Evolutionary conservation across 2,797 vertebrate genomes (phyloP).

Genomic region (Melanotaenia trifasciata): DNA sequence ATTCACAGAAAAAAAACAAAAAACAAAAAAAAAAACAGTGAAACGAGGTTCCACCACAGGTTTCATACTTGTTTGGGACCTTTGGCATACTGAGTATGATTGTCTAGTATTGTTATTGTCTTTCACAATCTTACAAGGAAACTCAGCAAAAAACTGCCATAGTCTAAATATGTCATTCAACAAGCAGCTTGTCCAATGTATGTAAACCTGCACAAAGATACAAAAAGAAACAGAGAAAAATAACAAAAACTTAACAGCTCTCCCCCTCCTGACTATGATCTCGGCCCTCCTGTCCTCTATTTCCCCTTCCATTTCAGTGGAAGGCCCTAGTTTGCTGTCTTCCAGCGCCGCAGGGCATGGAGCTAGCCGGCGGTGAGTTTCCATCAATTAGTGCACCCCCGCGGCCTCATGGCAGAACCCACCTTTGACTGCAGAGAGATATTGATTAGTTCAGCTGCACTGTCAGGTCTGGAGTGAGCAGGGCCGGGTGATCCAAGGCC

Average conservation of each 20-base stretch:
- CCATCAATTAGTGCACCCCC: slow-evolving; percentile 96
- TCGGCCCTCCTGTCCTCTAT: slow-evolving; percentile 85
- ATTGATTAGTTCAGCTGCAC: slow-evolving; percentile 97
- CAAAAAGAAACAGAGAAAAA: slow-evolving; percentile 69
- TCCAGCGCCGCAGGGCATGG: slow-evolving; percentile 90
- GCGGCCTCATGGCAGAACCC: slow-evolving; percentile 82
- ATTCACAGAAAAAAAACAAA: neutral
- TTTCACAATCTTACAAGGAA: slow-evolving; percentile 30
- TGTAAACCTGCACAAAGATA: slow-evolving; percentile 54
- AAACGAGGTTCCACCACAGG: slow-evolving; percentile 14
- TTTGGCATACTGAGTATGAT: slow-evolving; percentile 16
- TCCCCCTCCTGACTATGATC: slow-evolving; percentile 87
- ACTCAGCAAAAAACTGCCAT: slow-evolving; percentile 37
- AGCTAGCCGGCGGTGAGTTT: slow-evolving; percentile 91
- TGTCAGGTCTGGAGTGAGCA: slow-evolving; percentile 95
- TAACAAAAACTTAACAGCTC: slow-evolving; percentile 89
- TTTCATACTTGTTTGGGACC: slow-evolving; percentile 21
- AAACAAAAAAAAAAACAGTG: neutral
- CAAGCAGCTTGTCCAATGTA: slow-evolving; percentile 34
- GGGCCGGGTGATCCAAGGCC: slow-evolving; percentile 91
- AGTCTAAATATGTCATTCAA: slow-evolving; percentile 37
- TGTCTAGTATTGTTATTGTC: neutral
- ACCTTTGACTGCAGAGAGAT: slow-evolving; percentile 88
- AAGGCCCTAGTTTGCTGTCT: slow-evolving; percentile 78
- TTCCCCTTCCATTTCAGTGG: slow-evolving; percentile 84